Percentiles rank a stretch among this genome's conserved stretches.
These are phyloP conservation scores for Lochmaea capreae DNA, from an alignment of 2,888 invertebrate genomes.

Conservation along the genomic window DNA sequence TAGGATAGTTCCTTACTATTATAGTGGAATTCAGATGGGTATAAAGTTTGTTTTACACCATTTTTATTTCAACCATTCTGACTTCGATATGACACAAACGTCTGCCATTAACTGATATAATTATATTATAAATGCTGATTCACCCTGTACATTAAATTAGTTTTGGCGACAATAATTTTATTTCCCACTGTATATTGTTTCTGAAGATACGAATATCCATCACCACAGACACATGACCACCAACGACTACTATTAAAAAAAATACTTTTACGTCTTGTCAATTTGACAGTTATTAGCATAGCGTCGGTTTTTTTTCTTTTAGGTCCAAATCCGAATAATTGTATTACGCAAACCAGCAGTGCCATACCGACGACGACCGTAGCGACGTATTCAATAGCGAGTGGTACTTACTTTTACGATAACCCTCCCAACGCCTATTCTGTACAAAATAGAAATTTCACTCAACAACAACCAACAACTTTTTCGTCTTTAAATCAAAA, in stretches of 20 bases:
- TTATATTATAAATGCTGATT: too few species aligned
- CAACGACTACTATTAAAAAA: too few species aligned
- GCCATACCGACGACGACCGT: constrained; percentile 57
- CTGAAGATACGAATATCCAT: too few species aligned
- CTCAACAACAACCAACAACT: constrained; percentile 52
- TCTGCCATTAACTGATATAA: too few species aligned
- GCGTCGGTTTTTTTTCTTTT: constrained; percentile 22
- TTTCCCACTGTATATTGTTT: too few species aligned
- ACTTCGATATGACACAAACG: too few species aligned
- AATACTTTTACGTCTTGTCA: not conserved
- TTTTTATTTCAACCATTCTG: too few species aligned
- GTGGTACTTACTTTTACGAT: constrained; percentile 63
- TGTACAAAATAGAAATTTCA: constrained; percentile 56
- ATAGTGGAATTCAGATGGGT: not conserved
- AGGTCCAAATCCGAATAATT: constrained; percentile 55
- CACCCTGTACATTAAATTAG: too few species aligned
- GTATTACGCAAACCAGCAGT: constrained; percentile 53
- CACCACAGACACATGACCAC: too few species aligned
- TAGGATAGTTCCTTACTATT: too few species aligned
- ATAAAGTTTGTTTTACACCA: too few species aligned
- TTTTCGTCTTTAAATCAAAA: constrained; percentile 59
- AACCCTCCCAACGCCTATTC: constrained; percentile 58
- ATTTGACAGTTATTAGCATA: constrained; percentile 13
- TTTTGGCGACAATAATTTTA: too few species aligned
- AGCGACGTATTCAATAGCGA: constrained; percentile 60